Evolutionary conservation across 2,113 vertebrate species (phyloP).

Genomic region (Forbesichthys papilliferus): DNA sequence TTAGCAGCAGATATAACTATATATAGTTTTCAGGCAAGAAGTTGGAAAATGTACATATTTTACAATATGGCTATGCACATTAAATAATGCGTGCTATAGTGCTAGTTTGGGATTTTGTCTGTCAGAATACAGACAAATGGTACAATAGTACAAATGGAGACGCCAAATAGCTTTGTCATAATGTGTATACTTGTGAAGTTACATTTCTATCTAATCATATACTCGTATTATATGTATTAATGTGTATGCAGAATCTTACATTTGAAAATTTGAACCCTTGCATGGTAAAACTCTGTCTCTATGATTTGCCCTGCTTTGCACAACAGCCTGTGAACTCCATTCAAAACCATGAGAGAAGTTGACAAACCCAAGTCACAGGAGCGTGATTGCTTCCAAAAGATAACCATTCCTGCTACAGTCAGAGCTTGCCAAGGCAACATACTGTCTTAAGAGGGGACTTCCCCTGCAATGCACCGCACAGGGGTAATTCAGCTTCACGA

Average conservation of each 20-base stretch:
- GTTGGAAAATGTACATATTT: slow-evolving; percentile 30
- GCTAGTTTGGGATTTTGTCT: too few species aligned
- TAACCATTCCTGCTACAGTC: slow-evolving; percentile 41
- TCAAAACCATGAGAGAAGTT: too few species aligned
- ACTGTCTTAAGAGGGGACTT: slow-evolving; percentile 65
- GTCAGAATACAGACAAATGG: too few species aligned
- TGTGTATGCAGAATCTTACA: too few species aligned
- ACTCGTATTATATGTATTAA: too few species aligned
- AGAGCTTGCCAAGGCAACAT: slow-evolving; percentile 40
- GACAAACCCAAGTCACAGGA: neutral
- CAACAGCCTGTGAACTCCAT: too few species aligned
- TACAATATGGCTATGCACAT: slow-evolving; percentile 30
- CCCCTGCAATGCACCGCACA: slow-evolving; percentile 39
- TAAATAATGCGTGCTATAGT: too few species aligned
- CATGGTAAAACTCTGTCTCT: too few species aligned
- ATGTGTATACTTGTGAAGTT: slow-evolving; percentile 13
- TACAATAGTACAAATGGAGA: neutral
- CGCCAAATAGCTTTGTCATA: slow-evolving; percentile 13
- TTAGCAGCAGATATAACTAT: slow-evolving; percentile 3
- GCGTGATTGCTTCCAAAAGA: slow-evolving; percentile 1
- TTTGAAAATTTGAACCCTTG: too few species aligned
- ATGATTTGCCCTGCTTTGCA: too few species aligned
- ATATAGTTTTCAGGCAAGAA: slow-evolving; percentile 9
- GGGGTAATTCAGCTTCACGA: slow-evolving; percentile 64
- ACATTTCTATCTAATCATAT: too few species aligned